phyloP scores from a whole-genome alignment of 2,888 invertebrate species.

The Eupithecia insigniata region DNA sequence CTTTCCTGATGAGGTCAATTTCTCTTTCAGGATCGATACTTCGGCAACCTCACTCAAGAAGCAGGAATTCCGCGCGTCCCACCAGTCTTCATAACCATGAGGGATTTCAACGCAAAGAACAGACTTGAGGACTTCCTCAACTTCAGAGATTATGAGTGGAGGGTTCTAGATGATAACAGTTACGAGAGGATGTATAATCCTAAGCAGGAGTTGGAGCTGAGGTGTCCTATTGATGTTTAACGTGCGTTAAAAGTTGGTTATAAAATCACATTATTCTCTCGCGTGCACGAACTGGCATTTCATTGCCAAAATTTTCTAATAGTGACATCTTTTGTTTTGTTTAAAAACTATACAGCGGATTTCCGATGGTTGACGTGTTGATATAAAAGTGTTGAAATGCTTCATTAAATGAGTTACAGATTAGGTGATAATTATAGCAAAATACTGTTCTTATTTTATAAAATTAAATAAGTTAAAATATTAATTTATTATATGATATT shows the following conservation, averaged over 20 bases:
- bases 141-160: constrained; percentile 74
- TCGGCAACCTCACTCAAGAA: constrained; percentile 68
- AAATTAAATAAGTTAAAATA: no score
- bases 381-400: no score
- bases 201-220: constrained; percentile 57
- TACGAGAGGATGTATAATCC: constrained; percentile 61
- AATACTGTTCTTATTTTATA: no score
- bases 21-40: constrained; percentile 69
- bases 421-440: no score
- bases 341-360: no score
- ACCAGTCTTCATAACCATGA: constrained; percentile 66
- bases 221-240: constrained; percentile 61
- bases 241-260: neutral
- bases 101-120: constrained; percentile 70
- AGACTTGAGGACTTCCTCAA: constrained; percentile 72
- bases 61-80: constrained; percentile 64
- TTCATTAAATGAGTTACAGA: no score
- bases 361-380: no score
- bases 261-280: neutral
- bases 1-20: neutral
- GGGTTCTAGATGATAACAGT: constrained; percentile 60
- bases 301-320: no score
- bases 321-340: no score
- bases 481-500: no score
- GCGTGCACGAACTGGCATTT: no score